A percentile compares a stretch with the other conserved stretches of the same genome.
Evolutionary conservation across 2,113 vertebrate species (phyloP).

Genomic region (Neodon shergylaensis): DNA sequence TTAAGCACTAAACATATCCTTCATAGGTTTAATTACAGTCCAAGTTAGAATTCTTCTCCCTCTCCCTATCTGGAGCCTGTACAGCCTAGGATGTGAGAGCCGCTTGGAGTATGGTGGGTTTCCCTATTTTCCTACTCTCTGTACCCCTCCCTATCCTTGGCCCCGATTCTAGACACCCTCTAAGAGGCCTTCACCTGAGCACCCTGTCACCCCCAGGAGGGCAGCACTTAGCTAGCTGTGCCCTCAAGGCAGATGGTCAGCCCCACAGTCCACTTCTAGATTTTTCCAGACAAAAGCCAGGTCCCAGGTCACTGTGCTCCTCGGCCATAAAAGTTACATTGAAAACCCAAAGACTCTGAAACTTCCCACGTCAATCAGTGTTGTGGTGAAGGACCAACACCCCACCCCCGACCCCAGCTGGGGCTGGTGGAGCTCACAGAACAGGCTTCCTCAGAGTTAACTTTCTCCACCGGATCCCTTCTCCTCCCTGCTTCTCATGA

Average conservation of each 20-base stretch:
- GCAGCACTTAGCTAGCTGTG: neutral
- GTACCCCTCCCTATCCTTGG: neutral
- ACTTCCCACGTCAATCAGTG: neutral
- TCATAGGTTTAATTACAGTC: neutral
- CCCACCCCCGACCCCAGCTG: neutral
- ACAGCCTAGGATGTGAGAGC: neutral
- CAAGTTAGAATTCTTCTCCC: neutral
- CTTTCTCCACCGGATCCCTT: neutral
- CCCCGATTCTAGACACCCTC: neutral
- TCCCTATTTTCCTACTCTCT: neutral
- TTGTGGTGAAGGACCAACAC: neutral
- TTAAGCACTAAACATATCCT: neutral
- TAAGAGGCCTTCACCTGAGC: neutral
- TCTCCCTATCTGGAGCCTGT: neutral
- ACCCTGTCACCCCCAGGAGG: neutral
- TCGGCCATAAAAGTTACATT: too few relatives aligned
- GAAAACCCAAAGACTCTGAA: neutral
- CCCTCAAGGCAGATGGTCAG: neutral
- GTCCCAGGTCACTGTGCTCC: neutral
- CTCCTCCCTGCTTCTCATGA: neutral
- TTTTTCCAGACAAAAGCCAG: neutral
- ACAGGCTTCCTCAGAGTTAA: neutral
- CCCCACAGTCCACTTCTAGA: neutral
- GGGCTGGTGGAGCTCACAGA: neutral
- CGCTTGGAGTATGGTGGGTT: rapidly evolving